Base-by-base conservation (phyloP, 2,797 vertebrate species). In the Acestrorhynchus altus region DNA sequence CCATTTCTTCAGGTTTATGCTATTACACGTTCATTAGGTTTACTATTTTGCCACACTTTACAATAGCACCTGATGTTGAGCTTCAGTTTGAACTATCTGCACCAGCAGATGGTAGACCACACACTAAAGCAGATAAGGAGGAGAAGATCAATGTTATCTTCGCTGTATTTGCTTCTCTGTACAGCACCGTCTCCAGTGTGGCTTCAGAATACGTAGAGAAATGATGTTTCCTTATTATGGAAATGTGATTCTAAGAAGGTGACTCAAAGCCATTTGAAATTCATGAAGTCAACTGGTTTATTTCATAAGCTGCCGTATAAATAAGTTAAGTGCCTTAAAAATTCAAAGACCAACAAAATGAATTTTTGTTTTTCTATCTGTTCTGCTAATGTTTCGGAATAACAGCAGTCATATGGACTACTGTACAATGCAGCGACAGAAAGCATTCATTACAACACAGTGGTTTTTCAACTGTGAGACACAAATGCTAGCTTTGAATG, bases 1-100 rank as follows among this genome's bases (percentile, higher is more conserved):
- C n/a, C 40, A 68, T 74, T 82, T 82, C 35, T 51, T 61, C 51
- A 57, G 22, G 68, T 66, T 72, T 66, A 51, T 59, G 35, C 46
- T 42, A 65, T 81, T 73, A 63, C 56, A 56, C 52, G 80, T 56
- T 46, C 49, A 75, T 70, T 63, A 44, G 54, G 6, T 46, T 11
- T 71, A 52, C 42, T 52, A 28, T 54, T 77, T 18, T 12, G 44
- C 31, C 42, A 57, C 39, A 39, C 54, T 42, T 70, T 78, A 39
- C 54, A 18, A 18, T 22, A 56, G 31, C 71, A 82, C 67, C 72
- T 75, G 71, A 18, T 35, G 39, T 47, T 47, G 44, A 16, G 39
- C 66, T 52, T 59, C 8, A 1, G 6, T 72, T 35, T 44, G 42
- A 47, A 74, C 67, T 82, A 81, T 77, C 75, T 70, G 42, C 18